Evolutionary conservation across 2,797 vertebrate genomes (phyloP).

Genomic region (Decapterus maruadsi): DNA sequence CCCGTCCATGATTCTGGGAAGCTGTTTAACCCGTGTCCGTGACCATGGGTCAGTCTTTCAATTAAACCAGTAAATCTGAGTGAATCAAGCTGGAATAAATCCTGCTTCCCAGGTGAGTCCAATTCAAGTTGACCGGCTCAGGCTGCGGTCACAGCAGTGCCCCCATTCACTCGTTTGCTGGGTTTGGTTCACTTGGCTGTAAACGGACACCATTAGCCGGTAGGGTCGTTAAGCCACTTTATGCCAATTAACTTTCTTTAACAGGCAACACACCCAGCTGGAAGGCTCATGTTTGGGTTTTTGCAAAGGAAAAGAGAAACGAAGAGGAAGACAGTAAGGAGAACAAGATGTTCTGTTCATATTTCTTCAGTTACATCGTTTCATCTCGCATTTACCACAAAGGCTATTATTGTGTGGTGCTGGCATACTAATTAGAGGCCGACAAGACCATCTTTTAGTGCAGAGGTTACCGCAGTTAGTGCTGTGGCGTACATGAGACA

Average conservation of each 20-base stretch:
- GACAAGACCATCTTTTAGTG: slow-evolving; percentile 5
- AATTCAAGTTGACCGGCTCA: slow-evolving; percentile 75
- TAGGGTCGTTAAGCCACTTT: slow-evolving; percentile 73
- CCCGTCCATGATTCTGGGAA: slow-evolving; percentile 53
- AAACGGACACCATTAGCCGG: slow-evolving; percentile 77
- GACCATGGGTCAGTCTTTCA: slow-evolving; percentile 61
- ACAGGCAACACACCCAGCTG: slow-evolving; percentile 76
- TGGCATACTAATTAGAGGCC: slow-evolving; percentile 52
- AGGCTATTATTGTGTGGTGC: slow-evolving; percentile 42
- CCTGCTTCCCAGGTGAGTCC: slow-evolving; percentile 68
- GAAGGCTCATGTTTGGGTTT: slow-evolving; percentile 64
- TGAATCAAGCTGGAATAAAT: slow-evolving; percentile 73
- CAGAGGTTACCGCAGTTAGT: slow-evolving; percentile 20
- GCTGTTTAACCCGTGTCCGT: slow-evolving; percentile 61
- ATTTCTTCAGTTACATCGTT: slow-evolving; percentile 35
- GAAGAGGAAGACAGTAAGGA: slow-evolving; percentile 28
- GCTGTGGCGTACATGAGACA: slow-evolving; percentile 31
- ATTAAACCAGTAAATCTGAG: slow-evolving; percentile 74
- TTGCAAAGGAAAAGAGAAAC: slow-evolving; percentile 40
- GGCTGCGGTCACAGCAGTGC: slow-evolving; percentile 77
- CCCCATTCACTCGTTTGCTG: slow-evolving; percentile 59
- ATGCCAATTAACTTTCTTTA: slow-evolving; percentile 79
- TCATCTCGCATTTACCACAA: slow-evolving; percentile 38
- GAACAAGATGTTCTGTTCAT: slow-evolving; percentile 27
- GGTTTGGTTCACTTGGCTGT: slow-evolving; percentile 75